phyloP scores from a whole-genome alignment of 2,888 invertebrate genomes.

The Aporophyla nigra region DNA sequence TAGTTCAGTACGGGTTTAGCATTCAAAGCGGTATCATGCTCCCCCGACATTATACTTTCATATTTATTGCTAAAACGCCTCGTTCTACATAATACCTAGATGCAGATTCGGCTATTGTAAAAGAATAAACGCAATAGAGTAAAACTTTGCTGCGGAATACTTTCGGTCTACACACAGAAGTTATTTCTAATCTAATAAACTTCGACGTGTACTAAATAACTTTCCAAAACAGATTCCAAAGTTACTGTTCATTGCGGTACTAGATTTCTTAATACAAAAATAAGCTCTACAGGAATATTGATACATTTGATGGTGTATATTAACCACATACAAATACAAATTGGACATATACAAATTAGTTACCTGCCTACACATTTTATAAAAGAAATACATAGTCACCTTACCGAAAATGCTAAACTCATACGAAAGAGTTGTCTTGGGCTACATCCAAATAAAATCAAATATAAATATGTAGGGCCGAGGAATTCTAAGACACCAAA shows the following conservation, averaged over 20 bases:
- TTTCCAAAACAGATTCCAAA: slow-evolving; percentile 35
- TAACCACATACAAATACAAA: slow-evolving; percentile 34
- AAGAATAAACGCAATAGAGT: slow-evolving; percentile 54
- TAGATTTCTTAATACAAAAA: slow-evolving; percentile 36
- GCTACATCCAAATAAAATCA: slow-evolving; percentile 59
- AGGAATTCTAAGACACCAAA: slow-evolving; percentile 72
- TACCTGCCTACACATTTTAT: slow-evolving; percentile 33
- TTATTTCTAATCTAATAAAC: slow-evolving; percentile 45
- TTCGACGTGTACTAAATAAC: slow-evolving; percentile 42
- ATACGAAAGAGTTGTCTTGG: slow-evolving; percentile 51
- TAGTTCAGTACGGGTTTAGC: slow-evolving; percentile 88
- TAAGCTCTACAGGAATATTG: slow-evolving; percentile 29
- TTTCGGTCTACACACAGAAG: slow-evolving; percentile 34
- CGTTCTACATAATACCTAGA: slow-evolving; percentile 76
- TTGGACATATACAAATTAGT: slow-evolving; percentile 31
- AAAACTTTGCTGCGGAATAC: slow-evolving; percentile 20
- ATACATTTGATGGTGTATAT: slow-evolving; percentile 39
- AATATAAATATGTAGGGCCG: slow-evolving; percentile 47
- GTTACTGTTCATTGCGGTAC: slow-evolving; percentile 23
- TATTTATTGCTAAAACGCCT: slow-evolving; percentile 88
- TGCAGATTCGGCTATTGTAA: slow-evolving; percentile 69
- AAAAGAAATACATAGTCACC: slow-evolving; percentile 21
- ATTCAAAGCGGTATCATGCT: slow-evolving; percentile 88
- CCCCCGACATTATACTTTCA: slow-evolving; percentile 88
- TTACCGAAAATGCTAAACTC: slow-evolving; percentile 9